A percentile compares a stretch with the other conserved stretches of the same genome.
Conservation (phyloP, 2,888 invertebrate species). For the Cheilosia urbana region DNA sequence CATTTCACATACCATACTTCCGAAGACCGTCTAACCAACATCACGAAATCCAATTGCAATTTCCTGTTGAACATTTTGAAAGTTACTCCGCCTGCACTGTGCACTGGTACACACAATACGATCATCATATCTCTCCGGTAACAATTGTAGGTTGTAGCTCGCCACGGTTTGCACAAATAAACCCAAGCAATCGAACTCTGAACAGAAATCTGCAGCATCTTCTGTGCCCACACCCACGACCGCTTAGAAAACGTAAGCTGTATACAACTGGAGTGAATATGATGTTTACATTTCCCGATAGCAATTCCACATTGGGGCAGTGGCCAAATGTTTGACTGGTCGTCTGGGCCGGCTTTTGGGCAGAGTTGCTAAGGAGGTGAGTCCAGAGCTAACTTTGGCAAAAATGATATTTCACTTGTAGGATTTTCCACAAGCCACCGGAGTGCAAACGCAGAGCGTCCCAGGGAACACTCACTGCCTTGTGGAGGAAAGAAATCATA, state of each 20-base stretch:
- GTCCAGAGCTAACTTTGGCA: conserved; percentile 19
- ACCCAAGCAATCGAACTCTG: conserved; percentile 56
- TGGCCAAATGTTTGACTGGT: conserved; percentile 49
- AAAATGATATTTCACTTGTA: conserved; percentile 59
- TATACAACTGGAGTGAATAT: conserved; percentile 47
- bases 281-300: conserved; percentile 57
- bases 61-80: conserved; percentile 54
- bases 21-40: conserved; percentile 4
- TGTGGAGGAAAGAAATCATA: conserved; percentile 58
- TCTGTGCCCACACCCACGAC: conserved; percentile 7
- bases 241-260: conserved; percentile 8
- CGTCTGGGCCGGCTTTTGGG: conserved; percentile 25
- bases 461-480: conserved; percentile 20
- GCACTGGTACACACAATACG: conserved; percentile 29
- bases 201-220: conserved; percentile 50
- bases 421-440: conserved; percentile 55
- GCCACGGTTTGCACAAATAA: conserved; percentile 56
- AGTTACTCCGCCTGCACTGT: conserved; percentile 3
- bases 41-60: conserved; percentile 43
- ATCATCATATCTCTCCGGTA: conserved; percentile 54
- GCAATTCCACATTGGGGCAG: conserved; percentile 47
- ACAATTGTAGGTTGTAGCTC: conserved; percentile 45
- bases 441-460: conserved; percentile 31
- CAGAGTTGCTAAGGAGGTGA: not conserved
- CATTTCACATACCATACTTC: not conserved